Evolutionary conservation across 2,113 vertebrate genomes (phyloP).

Genomic region (Siniperca chuatsi): DNA sequence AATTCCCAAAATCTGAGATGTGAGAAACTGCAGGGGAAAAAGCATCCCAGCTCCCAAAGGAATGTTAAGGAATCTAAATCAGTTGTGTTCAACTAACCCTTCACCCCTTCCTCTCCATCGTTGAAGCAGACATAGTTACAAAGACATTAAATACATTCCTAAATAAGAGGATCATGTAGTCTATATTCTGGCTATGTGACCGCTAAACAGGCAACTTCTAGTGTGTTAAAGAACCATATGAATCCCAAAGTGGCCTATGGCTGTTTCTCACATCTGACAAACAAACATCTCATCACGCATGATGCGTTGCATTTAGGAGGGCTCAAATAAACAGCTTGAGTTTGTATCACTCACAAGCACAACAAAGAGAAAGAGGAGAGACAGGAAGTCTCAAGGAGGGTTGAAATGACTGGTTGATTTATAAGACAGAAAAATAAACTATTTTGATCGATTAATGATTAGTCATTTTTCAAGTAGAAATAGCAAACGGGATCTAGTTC

Average conservation of each 20-base stretch:
- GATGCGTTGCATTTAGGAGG: not conserved
- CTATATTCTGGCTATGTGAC: not conserved
- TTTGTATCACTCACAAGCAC: slow-evolving; percentile 6
- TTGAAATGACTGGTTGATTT: not conserved
- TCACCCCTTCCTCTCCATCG: slow-evolving; percentile 20
- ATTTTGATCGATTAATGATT: too few relatives aligned
- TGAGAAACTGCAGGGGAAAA: slow-evolving; percentile 10
- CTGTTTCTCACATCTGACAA: slow-evolving; percentile 14
- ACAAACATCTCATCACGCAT: slow-evolving; percentile 24
- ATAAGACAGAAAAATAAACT: not conserved
- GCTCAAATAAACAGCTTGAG: not conserved
- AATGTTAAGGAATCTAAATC: slow-evolving; percentile 37
- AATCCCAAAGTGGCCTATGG: slow-evolving; percentile 3
- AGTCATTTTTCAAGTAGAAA: not conserved
- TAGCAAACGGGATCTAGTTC: not conserved
- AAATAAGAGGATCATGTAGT: not conserved
- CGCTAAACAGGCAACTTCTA: not conserved
- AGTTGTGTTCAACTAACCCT: not conserved
- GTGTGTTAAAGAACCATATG: not conserved
- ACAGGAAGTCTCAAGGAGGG: not conserved
- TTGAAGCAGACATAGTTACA: not conserved
- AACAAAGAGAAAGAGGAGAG: not conserved
- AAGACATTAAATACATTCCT: slow-evolving; percentile 7
- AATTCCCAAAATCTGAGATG: slow-evolving; percentile 28
- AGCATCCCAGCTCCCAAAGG: not conserved